These are phyloP conservation scores for Callorhinus ursinus DNA, from an alignment of 2,113 vertebrate genomes.

Conservation along the genomic window DNA sequence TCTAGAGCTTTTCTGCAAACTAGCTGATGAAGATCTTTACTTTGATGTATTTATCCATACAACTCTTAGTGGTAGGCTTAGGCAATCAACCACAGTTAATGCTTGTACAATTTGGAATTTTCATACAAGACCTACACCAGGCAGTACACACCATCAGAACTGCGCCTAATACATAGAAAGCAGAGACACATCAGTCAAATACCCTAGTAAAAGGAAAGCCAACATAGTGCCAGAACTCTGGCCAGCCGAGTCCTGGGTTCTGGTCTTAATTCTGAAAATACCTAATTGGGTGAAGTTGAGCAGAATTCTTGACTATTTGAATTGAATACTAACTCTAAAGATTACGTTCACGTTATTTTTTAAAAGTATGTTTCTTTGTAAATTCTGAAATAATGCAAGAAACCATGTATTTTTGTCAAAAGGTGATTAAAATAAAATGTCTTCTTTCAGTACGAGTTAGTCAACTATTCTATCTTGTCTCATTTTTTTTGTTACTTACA, in stretches of 20 bases:
- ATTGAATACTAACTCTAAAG: neutral
- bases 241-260: neutral
- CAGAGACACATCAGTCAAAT: neutral
- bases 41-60: neutral
- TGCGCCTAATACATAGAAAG: neutral
- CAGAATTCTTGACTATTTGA: neutral
- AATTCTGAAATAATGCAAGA: neutral
- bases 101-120: neutral
- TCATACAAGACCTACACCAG: neutral
- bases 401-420: neutral
- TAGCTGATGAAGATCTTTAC: neutral
- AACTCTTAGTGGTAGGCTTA: neutral
- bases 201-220: neutral
- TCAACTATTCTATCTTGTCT: neutral
- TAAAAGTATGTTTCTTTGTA: neutral
- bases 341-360: neutral
- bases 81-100: neutral
- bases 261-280: neutral
- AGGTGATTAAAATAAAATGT: neutral
- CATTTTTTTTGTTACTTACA: neutral
- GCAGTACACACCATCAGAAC: neutral
- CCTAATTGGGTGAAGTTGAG: neutral
- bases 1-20: neutral
- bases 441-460: neutral
- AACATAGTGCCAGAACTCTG: fast-evolving